Base-by-base conservation (phyloP, 2,888 invertebrate species). In the Tenthredo notha region DNA sequence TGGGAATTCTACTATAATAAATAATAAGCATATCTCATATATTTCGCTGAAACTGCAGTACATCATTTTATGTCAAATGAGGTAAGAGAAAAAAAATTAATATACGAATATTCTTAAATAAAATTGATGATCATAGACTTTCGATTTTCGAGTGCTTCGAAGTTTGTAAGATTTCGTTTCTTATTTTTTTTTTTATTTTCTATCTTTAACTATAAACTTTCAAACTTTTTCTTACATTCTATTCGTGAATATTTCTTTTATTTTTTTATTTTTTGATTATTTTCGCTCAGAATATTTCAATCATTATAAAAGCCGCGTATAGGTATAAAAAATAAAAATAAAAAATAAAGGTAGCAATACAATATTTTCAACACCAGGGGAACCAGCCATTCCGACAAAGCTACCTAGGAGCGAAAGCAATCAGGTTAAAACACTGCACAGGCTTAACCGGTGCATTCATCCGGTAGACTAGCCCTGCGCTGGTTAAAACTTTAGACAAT, bases 371-470 rank as follows among this genome's bases (percentile, higher is more conserved):
- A 78, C 54, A 78, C 78, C 77, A 29, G 54, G 77, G 77, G 54
- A 33, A 54, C 15, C 29, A 58, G 15, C 21, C 61, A 61, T 80
- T 61, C 80, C 80, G 80, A 80, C 80, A 80, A 80, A 80, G 80
- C 80, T 80, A 70, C 83, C 83, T 83, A 83, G 70, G 67, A 80
- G 58, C 61, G 80, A 80, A 80, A 83, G 67, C 83, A 83, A 83
- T 83, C 83, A 83, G 83, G 83, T 83, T 83, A 83, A 83, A 83
- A 83, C 83, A 83, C 83, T 67, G 83, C 67, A 67, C 83, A 83
- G 47, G 67, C 83, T 67, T 83, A 83, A 70, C 83, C 83, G 83
- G 83, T 83, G 67, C 83, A 83, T 83, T 83, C 83, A 83, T 83
- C 83, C 83, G 83, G 47, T 83, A 83, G 80, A 61, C 80, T 80